Evolutionary conservation across 2,113 vertebrate species (phyloP).

Genomic region (Takifugu bimaculatus): DNA sequence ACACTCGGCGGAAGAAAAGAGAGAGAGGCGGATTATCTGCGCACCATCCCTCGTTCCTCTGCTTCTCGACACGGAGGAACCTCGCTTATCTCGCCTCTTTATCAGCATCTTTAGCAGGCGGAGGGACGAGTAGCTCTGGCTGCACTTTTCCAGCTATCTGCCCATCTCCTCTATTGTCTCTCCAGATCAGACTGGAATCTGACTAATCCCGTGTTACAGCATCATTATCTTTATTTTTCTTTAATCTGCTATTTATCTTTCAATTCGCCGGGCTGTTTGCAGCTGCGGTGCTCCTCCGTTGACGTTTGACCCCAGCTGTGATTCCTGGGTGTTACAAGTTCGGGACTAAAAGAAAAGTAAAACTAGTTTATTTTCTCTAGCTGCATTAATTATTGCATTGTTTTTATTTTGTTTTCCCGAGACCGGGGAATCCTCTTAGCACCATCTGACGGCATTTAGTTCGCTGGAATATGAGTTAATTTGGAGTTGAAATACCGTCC

Average conservation of each 20-base stretch:
- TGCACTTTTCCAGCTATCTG: conserved; percentile 62
- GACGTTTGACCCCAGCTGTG: conserved; percentile 17
- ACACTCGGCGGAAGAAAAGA: conserved; percentile 42
- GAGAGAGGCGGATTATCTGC: conserved; percentile 48
- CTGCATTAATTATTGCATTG: not conserved
- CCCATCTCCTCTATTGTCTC: conserved; percentile 81
- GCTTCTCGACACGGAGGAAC: conserved; percentile 45
- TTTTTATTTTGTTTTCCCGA: not conserved
- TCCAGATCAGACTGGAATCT: conserved; percentile 3
- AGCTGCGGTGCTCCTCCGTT: conserved; percentile 7
- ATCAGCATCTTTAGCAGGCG: conserved; percentile 50
- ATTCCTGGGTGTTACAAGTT: conserved; percentile 31
- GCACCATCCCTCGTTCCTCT: conserved; percentile 38
- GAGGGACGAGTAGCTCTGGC: conserved; percentile 55
- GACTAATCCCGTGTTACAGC: conserved; percentile 23
- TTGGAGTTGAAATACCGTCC: conserved; percentile 46
- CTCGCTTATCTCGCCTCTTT: conserved; percentile 41
- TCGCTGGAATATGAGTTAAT: conserved; percentile 66
- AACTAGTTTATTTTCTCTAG: conserved; percentile 6
- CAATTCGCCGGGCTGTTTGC: conserved; percentile 14
- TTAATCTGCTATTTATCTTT: not conserved
- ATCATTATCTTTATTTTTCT: not conserved
- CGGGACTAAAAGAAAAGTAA: conserved; percentile 27
- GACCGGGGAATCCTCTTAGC: not conserved
- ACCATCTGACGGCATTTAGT: conserved; percentile 11